Evolutionary conservation across 2,113 vertebrate genomes (phyloP).

Genomic region (Ceuthmochares aereus): DNA sequence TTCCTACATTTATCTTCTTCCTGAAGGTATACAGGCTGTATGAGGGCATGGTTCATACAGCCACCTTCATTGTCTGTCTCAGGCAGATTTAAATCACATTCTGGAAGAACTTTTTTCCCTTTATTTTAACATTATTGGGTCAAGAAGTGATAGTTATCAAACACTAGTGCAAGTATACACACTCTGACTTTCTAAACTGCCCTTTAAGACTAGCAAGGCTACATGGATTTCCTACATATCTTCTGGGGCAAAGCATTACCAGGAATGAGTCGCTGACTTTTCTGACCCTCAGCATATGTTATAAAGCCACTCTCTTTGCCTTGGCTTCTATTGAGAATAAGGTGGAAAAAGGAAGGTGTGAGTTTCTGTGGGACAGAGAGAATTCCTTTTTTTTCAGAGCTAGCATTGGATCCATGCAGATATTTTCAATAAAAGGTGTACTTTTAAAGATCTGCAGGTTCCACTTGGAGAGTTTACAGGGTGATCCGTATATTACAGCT

Average conservation of each 20-base stretch:
- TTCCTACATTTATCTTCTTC: not conserved
- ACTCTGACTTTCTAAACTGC: not conserved
- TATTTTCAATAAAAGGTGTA: not conserved
- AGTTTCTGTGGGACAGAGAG: slow-evolving; percentile 2
- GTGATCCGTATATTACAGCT: not conserved
- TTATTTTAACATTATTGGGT: not conserved
- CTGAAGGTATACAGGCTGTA: not conserved
- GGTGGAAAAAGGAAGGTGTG: not conserved
- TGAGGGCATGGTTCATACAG: not conserved
- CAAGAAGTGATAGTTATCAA: not conserved
- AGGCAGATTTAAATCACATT: not conserved
- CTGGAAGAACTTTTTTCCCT: not conserved
- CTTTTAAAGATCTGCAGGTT: not conserved
- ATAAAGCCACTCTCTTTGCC: not conserved
- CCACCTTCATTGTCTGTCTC: not conserved
- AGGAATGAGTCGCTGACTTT: not conserved
- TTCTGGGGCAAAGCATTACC: not conserved
- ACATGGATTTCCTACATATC: not conserved
- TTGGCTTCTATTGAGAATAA: slow-evolving; percentile 6
- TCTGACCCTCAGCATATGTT: not conserved
- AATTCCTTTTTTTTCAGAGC: not conserved
- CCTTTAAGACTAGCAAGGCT: not conserved
- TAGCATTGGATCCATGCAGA: not conserved
- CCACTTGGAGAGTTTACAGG: not conserved
- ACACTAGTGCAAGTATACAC: not conserved